Percentiles rank a stretch among this genome's conserved stretches.
Evolutionary conservation across 2,888 invertebrate genomes (phyloP).

Genomic region (Catocala fraxini): DNA sequence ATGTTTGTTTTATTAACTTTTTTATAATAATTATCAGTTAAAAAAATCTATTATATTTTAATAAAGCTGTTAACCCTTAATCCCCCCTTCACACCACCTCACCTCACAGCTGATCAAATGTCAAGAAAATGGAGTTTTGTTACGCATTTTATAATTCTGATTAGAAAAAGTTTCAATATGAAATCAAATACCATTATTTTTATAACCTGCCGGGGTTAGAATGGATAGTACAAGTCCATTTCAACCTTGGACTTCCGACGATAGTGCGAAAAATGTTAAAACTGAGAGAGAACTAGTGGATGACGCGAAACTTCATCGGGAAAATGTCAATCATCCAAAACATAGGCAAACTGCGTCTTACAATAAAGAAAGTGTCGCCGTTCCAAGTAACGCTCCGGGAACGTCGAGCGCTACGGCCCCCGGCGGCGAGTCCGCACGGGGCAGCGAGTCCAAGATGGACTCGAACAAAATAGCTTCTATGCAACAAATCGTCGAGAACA

Average conservation of each 20-base stretch:
- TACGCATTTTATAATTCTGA: slow-evolving; percentile 82
- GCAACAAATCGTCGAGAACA: slow-evolving; percentile 89
- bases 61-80: slow-evolving; percentile 16
- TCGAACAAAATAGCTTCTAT: slow-evolving; percentile 83
- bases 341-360: slow-evolving; percentile 88
- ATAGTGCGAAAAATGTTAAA: slow-evolving; percentile 83
- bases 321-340: slow-evolving; percentile 88
- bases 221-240: slow-evolving; percentile 85
- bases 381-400: slow-evolving; percentile 75
- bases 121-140: slow-evolving; percentile 88
- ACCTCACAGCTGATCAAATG: slow-evolving; percentile 87
- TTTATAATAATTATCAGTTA: too few species aligned
- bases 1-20: too few species aligned
- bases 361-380: slow-evolving; percentile 83
- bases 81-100: slow-evolving; percentile 71
- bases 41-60: not conserved
- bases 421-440: slow-evolving; percentile 64
- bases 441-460: slow-evolving; percentile 80
- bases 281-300: slow-evolving; percentile 82
- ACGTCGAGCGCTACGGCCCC: slow-evolving; percentile 71
- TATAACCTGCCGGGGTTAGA: slow-evolving; percentile 74
- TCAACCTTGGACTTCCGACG: slow-evolving; percentile 85
- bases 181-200: slow-evolving; percentile 70
- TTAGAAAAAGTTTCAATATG: slow-evolving; percentile 78
- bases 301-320: slow-evolving; percentile 87